phyloP scores from a whole-genome alignment of 1,140 invertebrate species.

The Leptonema lineaticorne region DNA sequence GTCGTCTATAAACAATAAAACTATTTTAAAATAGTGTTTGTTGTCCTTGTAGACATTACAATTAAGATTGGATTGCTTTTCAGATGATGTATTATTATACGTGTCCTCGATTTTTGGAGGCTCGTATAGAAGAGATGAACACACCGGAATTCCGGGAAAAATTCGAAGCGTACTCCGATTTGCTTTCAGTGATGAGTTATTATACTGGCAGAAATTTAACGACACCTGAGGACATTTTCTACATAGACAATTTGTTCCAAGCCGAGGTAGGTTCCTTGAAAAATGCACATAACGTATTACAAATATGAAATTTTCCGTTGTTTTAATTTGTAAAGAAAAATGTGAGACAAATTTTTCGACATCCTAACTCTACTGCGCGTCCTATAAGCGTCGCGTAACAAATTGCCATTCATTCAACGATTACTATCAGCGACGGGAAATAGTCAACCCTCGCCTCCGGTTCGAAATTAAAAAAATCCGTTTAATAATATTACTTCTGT shows the following conservation, averaged over 20 bases:
- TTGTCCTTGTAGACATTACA: too few relatives aligned
- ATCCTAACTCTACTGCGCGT: background rate
- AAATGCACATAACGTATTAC: too few relatives aligned
- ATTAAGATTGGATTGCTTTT: background rate
- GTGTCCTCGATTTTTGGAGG: constrained; percentile 54
- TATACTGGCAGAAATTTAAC: constrained; percentile 51
- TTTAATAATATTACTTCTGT: background rate
- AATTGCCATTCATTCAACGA: constrained; percentile 3
- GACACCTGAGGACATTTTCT: constrained; percentile 53
- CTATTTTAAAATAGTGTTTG: constrained; percentile 13
- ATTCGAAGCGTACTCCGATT: constrained; percentile 45
- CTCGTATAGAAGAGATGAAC: constrained; percentile 51
- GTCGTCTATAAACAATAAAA: too few relatives aligned
- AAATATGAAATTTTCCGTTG: background rate
- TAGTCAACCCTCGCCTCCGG: background rate
- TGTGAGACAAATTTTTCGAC: background rate
- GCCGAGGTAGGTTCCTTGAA: constrained; percentile 48
- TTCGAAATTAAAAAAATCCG: too few relatives aligned
- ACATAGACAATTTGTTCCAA: constrained; percentile 56
- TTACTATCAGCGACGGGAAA: constrained; percentile 13
- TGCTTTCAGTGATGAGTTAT: constrained; percentile 48
- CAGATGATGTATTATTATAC: constrained; percentile 56
- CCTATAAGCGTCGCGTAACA: background rate
- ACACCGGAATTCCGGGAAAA: constrained; percentile 45
- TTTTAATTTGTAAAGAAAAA: too few relatives aligned